Conservation (phyloP, 2,797 vertebrate genomes). For the Scolopax bukidnonensis region DNA sequence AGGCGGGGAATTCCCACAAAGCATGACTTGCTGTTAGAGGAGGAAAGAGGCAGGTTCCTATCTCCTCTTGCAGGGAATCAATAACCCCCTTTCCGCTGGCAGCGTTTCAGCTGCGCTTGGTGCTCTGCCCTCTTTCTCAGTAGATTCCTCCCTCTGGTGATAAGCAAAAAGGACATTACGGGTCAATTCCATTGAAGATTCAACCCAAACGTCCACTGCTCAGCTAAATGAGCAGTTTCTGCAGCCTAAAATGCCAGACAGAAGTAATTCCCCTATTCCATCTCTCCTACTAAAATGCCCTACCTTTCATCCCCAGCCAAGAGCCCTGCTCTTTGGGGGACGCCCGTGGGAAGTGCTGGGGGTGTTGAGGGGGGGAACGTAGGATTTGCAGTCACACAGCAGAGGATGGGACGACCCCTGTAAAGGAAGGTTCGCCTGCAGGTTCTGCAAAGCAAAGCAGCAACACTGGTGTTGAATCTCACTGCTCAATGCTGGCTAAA, state of each 20-base stretch:
- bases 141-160: background rate
- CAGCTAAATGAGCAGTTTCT: slow-evolving; percentile 17
- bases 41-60: background rate
- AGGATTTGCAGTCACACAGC: background rate
- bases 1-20: background rate
- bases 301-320: background rate
- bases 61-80: background rate
- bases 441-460: background rate
- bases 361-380: rapidly evolving
- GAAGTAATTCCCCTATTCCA: background rate
- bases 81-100: slow-evolving; percentile 23
- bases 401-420: background rate
- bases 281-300: background rate
- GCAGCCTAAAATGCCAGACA: background rate
- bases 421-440: rapidly evolving
- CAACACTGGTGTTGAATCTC: background rate
- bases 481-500: background rate
- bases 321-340: background rate
- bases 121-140: slow-evolving; percentile 17
- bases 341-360: background rate
- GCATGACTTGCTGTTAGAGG: background rate
- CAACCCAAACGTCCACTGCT: background rate
- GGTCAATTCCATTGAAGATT: slow-evolving; percentile 8
- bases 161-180: slow-evolving; percentile 12
- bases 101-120: background rate